Conservation (phyloP, 2,888 invertebrate species). For the Agrilus cyanescens region DNA sequence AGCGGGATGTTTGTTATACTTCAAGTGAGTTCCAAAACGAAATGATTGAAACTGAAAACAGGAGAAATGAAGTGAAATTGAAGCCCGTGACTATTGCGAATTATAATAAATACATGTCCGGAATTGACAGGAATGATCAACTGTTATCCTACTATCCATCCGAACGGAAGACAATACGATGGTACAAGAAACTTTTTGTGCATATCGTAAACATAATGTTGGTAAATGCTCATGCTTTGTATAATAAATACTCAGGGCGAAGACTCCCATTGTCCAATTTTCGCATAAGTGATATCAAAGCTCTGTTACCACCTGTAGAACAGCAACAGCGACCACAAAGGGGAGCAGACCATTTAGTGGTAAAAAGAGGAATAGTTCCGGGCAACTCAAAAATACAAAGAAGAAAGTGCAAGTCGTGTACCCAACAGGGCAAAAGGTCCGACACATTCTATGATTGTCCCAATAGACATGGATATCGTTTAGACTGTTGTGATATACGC, state of each 20-base stretch:
- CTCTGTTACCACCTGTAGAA: no score
- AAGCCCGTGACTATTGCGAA: slow-evolving; percentile 12
- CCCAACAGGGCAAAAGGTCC: neutral
- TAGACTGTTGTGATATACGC: no score
- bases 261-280: no score
- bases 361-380: neutral
- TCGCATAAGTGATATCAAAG: no score
- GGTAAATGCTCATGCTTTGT: slow-evolving; percentile 1
- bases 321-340: neutral
- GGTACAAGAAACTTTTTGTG: slow-evolving; percentile 2
- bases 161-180: slow-evolving; percentile 9
- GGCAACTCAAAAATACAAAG: neutral
- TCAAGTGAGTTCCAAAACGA: slow-evolving; percentile 14
- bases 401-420: neutral
- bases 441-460: neutral
- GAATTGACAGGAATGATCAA: slow-evolving; percentile 12
- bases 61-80: slow-evolving; percentile 2
- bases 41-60: slow-evolving; percentile 8
- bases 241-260: neutral
- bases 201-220: slow-evolving; percentile 1
- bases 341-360: neutral
- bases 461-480: neutral
- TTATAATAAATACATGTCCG: slow-evolving; percentile 14
- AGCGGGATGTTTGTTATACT: slow-evolving; percentile 14
- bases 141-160: slow-evolving; percentile 15